A percentile compares a stretch with the other conserved stretches of the same genome.
Evolutionary conservation across 2,888 invertebrate genomes (phyloP).

Genomic region (Scaptomyza cyrtandrae): DNA sequence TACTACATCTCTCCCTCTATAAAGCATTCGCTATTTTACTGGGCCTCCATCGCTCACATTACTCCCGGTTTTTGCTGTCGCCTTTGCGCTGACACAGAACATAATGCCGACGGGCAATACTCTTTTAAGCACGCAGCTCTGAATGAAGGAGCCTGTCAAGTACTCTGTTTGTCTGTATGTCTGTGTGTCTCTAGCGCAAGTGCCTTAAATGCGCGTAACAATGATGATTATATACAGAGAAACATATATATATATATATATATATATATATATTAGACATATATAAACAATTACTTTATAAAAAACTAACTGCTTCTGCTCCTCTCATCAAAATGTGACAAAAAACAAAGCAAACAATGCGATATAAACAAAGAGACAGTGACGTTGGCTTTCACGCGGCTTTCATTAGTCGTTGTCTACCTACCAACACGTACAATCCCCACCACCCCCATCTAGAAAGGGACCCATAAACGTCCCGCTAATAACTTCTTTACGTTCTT

Average conservation of each 20-base stretch:
- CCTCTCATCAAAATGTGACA: slow-evolving; percentile 68
- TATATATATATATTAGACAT: too few relatives aligned
- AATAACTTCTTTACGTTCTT: slow-evolving; percentile 72
- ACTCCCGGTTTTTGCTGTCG: slow-evolving; percentile 18
- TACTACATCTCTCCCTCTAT: neutral
- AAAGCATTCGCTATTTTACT: neutral
- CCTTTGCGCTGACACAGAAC: slow-evolving; percentile 75
- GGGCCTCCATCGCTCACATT: neutral
- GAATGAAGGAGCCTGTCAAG: slow-evolving; percentile 44
- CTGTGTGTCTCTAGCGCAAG: slow-evolving; percentile 63
- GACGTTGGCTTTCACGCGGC: slow-evolving; percentile 57
- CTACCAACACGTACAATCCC: slow-evolving; percentile 5
- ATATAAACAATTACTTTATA: slow-evolving; percentile 29
- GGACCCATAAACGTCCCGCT: slow-evolving; percentile 64
- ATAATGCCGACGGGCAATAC: slow-evolving; percentile 82
- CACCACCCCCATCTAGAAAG: slow-evolving; percentile 19
- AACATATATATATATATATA: slow-evolving; percentile 22
- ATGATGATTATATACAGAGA: slow-evolving; percentile 61
- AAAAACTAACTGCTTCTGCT: slow-evolving; percentile 29
- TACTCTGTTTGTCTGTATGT: slow-evolving; percentile 18
- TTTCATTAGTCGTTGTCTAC: slow-evolving; percentile 53
- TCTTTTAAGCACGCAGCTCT: slow-evolving; percentile 76
- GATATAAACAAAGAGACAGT: slow-evolving; percentile 51
- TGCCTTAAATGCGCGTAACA: slow-evolving; percentile 73
- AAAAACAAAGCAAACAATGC: slow-evolving; percentile 55